These are phyloP conservation scores for Pristis pectinata DNA, from an alignment of 2,797 vertebrate species.

Conservation along the genomic window DNA sequence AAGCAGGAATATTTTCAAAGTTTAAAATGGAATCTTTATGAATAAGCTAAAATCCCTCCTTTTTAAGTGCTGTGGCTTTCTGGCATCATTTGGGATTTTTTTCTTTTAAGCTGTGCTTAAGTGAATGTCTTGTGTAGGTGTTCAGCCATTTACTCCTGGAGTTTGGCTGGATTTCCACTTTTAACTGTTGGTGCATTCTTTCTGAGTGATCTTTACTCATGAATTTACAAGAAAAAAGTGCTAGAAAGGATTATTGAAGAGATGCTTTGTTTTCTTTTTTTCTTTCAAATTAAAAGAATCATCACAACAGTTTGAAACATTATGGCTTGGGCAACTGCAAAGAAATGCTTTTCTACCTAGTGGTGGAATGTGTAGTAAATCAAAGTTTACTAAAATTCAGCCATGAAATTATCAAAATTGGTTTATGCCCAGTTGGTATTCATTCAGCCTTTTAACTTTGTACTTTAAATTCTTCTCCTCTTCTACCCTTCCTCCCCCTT, in stretches of 20 bases:
- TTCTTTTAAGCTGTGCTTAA: not conserved
- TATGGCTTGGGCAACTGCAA: not conserved
- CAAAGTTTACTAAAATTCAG: not conserved
- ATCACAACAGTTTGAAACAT: not conserved
- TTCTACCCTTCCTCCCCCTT: not conserved
- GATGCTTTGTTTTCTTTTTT: not conserved
- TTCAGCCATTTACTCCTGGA: not conserved
- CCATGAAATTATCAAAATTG: not conserved
- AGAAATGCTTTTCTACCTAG: not conserved
- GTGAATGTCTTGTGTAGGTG: not conserved
- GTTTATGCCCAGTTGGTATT: not conserved
- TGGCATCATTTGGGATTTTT: not conserved
- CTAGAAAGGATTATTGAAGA: not conserved
- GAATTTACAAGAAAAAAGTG: not conserved
- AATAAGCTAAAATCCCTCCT: not conserved
- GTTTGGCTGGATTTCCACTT: not conserved
- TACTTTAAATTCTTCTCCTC: not conserved
- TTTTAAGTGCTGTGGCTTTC: not conserved
- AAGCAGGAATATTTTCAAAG: not conserved
- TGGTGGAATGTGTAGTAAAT: not conserved
- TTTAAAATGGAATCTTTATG: not conserved
- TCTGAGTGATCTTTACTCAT: not conserved
- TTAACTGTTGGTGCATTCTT: not conserved
- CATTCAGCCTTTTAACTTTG: not conserved
- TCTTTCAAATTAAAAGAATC: not conserved